Percentiles rank a stretch among this genome's conserved stretches.
These are phyloP conservation scores for Sycon ciliatum DNA, from an alignment of 37 sponge, comb jelly and placozoan species.

Conservation along the genomic window DNA sequence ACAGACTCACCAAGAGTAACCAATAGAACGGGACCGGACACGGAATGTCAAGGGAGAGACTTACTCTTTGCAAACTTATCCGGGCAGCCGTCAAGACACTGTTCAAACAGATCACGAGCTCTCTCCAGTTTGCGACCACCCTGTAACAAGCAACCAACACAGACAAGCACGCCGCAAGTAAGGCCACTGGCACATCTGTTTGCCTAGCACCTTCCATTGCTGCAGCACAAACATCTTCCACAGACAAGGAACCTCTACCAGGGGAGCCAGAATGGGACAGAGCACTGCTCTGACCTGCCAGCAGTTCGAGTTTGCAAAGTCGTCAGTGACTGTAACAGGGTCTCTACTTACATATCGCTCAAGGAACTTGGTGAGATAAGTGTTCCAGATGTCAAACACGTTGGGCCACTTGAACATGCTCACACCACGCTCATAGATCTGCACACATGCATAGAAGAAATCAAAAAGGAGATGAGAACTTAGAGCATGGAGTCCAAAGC, in stretches of 20 bases:
- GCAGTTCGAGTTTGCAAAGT: not conserved
- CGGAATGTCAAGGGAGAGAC: no score
- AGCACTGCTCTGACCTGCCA: not conserved
- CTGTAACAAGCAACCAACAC: constrained; percentile 18
- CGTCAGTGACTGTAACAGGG: not conserved
- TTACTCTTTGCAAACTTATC: constrained; percentile 74
- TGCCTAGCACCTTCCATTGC: no score
- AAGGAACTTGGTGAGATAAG: constrained; percentile 92
- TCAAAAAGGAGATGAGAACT: not conserved
- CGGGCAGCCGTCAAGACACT: constrained; percentile 82
- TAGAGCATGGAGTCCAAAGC: not conserved
- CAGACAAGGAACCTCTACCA: no score
- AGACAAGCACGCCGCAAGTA: no score
- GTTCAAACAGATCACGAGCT: constrained; percentile 91
- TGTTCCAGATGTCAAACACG: constrained; percentile 92
- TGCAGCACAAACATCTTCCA: no score
- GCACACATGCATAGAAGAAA: not conserved
- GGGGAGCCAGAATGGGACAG: no score
- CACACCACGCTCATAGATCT: constrained; percentile 91
- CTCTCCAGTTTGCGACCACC: constrained; percentile 93
- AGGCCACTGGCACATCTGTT: no score
- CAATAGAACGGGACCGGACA: not conserved
- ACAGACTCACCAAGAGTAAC: no score
- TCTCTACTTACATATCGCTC: constrained; percentile 66
- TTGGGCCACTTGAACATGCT: constrained; percentile 94